These are phyloP conservation scores for Sprattus sprattus DNA, from an alignment of 2,113 vertebrate species.

Conservation along the genomic window DNA sequence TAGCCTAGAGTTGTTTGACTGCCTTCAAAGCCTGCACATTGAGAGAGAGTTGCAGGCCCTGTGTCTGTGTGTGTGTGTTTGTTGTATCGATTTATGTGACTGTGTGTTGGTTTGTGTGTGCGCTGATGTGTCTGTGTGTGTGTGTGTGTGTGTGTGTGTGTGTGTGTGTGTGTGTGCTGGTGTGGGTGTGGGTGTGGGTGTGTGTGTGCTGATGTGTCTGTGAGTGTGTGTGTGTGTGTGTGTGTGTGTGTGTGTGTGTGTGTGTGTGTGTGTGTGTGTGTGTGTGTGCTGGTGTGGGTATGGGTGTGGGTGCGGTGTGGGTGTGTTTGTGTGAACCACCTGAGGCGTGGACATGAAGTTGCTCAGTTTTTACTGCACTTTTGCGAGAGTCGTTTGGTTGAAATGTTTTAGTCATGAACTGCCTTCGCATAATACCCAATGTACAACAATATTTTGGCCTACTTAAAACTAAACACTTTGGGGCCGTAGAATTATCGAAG, in stretches of 20 bases:
- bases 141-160: slow-evolving; percentile 26
- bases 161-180: not conserved
- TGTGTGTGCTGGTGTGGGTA: not conserved
- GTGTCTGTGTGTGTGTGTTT: not conserved
- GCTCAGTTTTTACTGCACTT: too few species aligned
- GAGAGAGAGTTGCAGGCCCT: not conserved
- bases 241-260: not conserved
- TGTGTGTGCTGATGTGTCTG: not conserved
- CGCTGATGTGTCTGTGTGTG: not conserved
- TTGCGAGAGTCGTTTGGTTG: too few species aligned
- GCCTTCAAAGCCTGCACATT: not conserved
- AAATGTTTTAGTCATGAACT: too few species aligned
- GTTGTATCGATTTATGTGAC: not conserved
- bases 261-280: slow-evolving; percentile 15
- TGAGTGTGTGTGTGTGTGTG: not conserved
- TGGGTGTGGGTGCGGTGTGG: too few species aligned
- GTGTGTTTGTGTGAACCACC: too few species aligned
- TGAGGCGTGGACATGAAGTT: too few species aligned
- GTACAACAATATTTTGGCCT: too few species aligned
- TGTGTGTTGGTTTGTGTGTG: not conserved
- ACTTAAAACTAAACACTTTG: too few species aligned
- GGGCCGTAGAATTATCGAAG: too few species aligned
- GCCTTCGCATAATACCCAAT: too few species aligned
- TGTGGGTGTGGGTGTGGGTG: not conserved
- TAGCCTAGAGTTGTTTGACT: not conserved